Conservation (phyloP, 2,888 invertebrate genomes). For the Gerosis bhagava region DNA sequence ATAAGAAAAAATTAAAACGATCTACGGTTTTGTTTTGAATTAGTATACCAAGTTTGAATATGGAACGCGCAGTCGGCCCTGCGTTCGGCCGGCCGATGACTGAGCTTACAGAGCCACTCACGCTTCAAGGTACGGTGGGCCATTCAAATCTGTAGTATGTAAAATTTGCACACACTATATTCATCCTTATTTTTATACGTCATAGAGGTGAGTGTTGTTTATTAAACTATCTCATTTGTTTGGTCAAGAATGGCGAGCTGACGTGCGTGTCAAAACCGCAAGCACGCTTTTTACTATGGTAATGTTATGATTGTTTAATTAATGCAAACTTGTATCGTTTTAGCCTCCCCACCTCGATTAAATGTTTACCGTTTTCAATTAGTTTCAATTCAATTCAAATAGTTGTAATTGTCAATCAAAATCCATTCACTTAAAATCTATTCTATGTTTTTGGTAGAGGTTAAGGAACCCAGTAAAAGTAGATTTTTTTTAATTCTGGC, state of each 20-base stretch:
- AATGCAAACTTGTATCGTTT: too few species aligned
- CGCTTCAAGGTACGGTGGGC: slow-evolving; percentile 21
- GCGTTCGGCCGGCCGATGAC: slow-evolving; percentile 63
- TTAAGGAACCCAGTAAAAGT: too few species aligned
- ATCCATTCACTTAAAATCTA: too few species aligned
- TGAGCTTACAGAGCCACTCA: slow-evolving; percentile 42
- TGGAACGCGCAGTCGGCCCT: slow-evolving; percentile 53
- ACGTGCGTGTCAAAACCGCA: slow-evolving; percentile 12
- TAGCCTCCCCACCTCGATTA: neutral
- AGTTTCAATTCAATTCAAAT: too few species aligned
- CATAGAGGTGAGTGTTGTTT: slow-evolving; percentile 3
- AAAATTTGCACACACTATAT: slow-evolving; percentile 11
- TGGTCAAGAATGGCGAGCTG: slow-evolving; percentile 1
- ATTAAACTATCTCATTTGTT: neutral
- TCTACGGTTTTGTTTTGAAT: slow-evolving; percentile 11
- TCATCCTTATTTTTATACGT: slow-evolving; percentile 2
- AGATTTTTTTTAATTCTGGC: too few species aligned
- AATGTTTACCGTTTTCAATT: neutral
- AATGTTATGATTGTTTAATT: slow-evolving; percentile 3
- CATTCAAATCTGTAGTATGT: slow-evolving; percentile 11
- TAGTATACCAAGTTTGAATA: slow-evolving; percentile 38
- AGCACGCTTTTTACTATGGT: neutral
- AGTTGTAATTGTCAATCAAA: too few species aligned
- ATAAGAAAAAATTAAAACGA: too few species aligned
- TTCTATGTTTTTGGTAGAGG: too few species aligned